These are phyloP conservation scores for Otolemur crassicaudatus DNA, from an alignment of 2,797 vertebrate genomes.

Conservation along the genomic window DNA sequence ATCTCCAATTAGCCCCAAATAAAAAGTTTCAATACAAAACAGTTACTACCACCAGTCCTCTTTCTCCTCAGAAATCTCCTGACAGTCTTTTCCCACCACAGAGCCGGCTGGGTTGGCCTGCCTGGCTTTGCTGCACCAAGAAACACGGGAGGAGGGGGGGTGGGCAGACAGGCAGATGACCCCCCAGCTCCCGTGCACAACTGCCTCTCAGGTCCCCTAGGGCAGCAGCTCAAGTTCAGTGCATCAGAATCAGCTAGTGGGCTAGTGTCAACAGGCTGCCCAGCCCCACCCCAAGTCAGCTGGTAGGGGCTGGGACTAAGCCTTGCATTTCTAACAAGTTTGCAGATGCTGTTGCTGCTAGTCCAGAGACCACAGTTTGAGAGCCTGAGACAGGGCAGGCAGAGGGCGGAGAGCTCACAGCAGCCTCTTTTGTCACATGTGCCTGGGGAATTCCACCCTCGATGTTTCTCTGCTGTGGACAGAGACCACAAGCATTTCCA, in stretches of 20 bases:
- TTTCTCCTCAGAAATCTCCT: not conserved
- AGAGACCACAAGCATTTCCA: constrained; percentile 77
- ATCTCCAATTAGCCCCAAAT: constrained; percentile 8
- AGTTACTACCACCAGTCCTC: not conserved
- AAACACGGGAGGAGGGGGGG: not conserved
- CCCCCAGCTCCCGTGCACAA: not conserved
- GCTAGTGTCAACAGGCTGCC: not conserved
- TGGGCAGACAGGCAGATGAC: not conserved
- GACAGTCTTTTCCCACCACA: not conserved
- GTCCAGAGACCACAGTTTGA: not conserved
- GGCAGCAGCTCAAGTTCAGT: not conserved
- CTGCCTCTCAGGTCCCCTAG: not conserved
- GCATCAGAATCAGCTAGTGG: not conserved
- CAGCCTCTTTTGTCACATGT: constrained; percentile 40
- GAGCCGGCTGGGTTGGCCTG: not conserved
- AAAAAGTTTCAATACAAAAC: not conserved
- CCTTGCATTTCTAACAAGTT: not conserved
- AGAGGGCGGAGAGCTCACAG: not conserved
- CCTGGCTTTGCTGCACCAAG: not conserved
- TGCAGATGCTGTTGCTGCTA: not conserved
- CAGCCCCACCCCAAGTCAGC: not conserved
- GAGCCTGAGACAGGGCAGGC: not conserved
- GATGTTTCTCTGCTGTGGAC: constrained; percentile 40
- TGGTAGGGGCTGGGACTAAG: not conserved
- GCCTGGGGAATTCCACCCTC: constrained; percentile 76